Conservation (phyloP, 2,113 vertebrate species). For the Panurus biarmicus region DNA sequence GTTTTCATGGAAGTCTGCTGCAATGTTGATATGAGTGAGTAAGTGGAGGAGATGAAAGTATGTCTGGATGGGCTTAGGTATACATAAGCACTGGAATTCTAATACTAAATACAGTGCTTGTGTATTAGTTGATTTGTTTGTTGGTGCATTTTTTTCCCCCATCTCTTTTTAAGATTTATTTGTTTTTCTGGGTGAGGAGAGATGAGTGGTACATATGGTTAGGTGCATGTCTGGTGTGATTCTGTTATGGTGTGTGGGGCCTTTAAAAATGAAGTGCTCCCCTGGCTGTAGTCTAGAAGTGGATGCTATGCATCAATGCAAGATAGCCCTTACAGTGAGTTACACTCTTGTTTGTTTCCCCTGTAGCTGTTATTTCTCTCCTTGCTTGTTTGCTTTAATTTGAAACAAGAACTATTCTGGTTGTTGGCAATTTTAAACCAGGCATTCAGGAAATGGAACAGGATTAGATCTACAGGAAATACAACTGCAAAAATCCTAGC, state of each 20-base stretch:
- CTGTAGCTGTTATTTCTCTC: background rate
- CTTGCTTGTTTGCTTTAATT: conserved; percentile 15
- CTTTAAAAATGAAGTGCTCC: background rate
- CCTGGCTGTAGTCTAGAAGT: background rate
- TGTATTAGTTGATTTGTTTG: background rate
- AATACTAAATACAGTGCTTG: background rate
- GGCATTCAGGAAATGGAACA: background rate
- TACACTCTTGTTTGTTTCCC: background rate
- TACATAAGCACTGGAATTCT: background rate
- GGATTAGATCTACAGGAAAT: background rate
- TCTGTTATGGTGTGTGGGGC: background rate
- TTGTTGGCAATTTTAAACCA: background rate
- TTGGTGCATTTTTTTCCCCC: background rate
- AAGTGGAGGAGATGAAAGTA: background rate
- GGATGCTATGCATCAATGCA: background rate
- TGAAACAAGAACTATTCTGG: background rate
- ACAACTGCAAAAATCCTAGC: background rate
- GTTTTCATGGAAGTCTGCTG: background rate
- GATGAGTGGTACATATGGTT: background rate
- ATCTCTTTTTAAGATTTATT: background rate
- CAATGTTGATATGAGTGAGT: background rate
- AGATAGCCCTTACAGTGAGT: background rate
- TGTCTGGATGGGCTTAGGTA: background rate
- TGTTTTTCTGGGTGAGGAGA: background rate
- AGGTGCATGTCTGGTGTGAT: background rate